Conservation (phyloP, 2,113 vertebrate species). For the Colossoma macropomum region DNA sequence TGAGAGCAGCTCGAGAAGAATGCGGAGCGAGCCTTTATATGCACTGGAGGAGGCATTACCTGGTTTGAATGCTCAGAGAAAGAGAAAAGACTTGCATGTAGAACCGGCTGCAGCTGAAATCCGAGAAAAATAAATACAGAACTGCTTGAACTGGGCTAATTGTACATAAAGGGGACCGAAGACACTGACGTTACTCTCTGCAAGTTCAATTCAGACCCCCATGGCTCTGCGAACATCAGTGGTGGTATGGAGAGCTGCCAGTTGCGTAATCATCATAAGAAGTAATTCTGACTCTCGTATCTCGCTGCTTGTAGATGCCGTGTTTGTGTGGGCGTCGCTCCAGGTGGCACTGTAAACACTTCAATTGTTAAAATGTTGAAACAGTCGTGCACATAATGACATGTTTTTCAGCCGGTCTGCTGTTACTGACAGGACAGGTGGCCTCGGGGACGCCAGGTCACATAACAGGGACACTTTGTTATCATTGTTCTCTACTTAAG, state of each 20-base stretch:
- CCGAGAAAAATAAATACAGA: neutral
- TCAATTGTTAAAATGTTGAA: slow-evolving; percentile 27
- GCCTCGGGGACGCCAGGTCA: slow-evolving; percentile 20
- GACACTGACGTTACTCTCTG: neutral
- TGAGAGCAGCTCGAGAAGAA: no score
- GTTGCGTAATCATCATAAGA: neutral
- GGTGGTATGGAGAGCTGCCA: neutral
- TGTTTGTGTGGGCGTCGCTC: slow-evolving; percentile 7
- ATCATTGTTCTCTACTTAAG: slow-evolving; percentile 5
- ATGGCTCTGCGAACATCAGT: neutral
- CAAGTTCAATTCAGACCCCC: neutral
- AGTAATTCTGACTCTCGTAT: neutral
- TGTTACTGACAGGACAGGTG: slow-evolving; percentile 45
- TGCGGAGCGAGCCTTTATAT: neutral
- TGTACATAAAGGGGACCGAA: neutral
- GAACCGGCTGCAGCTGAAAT: neutral
- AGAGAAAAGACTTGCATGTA: neutral
- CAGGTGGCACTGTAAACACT: slow-evolving; percentile 43
- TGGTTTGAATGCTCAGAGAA: no score
- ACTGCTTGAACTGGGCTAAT: neutral
- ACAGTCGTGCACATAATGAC: neutral
- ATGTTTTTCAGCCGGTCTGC: slow-evolving; percentile 22
- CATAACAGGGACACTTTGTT: slow-evolving; percentile 19
- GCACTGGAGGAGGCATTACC: neutral
- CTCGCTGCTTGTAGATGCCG: neutral